Evolutionary conservation across 2,888 invertebrate genomes (phyloP), one percentile per base, ranked within the genome.

Genomic region (Amiota minor): DNA sequence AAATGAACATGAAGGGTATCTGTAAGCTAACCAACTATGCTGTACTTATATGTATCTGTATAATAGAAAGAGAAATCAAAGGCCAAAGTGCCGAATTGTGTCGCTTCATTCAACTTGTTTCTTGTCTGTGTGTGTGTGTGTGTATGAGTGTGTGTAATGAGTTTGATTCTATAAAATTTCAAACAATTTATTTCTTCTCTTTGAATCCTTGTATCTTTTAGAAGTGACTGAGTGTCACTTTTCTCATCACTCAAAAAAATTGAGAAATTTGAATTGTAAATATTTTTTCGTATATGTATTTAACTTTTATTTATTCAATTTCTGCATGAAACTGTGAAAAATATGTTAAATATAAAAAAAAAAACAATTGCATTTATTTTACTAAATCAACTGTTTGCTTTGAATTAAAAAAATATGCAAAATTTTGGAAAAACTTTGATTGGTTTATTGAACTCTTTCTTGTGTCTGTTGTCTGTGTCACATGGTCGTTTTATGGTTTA

Each of bases 91-190:
- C 53, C 53, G 53, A 50, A n/a, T 50, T n/a, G n/a, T 50, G 53
- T 50, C 53, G 20, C 23, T 4, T 9, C 59, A 59, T 59, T 11
- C 20, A 59, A 20, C 9, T 11, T 59, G 59, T 59, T 12, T 1
- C 12, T 59, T 59, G 59, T 35, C 6, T 35, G 20, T 11, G n/a
- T 16, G 53, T 16, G 16, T 8, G n/a, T n/a, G n/a, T n/a, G n/a
- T n/a, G n/a, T n/a, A n/a, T n/a, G n/a, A n/a, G n/a, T 35, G 20
- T 11, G n/a, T 16, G 53, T 16, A 10, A 8, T 20, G 8, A 11
- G 18, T 9, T 59, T 20, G 59, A 59, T 59, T 59, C 59, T 59
- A 20, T 10, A 59, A 59, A 35, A 59, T 59, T 59, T 16, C 16
- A 56, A 56, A 56, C 16, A 14, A 56, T 56, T 56, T 56, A 16